Percentiles rank a stretch among this genome's conserved stretches.
These are phyloP conservation scores for Trissolcus brochymenae DNA, from an alignment of 2,888 invertebrate genomes.

Conservation along the genomic window DNA sequence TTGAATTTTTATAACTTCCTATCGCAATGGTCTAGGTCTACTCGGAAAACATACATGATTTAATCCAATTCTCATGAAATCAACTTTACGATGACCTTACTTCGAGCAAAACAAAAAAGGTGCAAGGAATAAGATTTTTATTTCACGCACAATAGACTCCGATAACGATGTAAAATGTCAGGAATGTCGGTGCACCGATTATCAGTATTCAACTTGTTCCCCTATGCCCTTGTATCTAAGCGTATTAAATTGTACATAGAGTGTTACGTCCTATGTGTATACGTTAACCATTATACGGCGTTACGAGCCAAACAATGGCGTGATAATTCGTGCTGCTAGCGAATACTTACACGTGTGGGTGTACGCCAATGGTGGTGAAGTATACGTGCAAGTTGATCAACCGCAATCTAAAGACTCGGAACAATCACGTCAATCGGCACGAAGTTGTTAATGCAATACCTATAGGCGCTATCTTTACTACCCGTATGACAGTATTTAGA, in stretches of 20 bases:
- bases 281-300: slow-evolving; percentile 62
- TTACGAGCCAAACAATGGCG: slow-evolving; percentile 66
- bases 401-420: slow-evolving; percentile 47
- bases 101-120: too few relatives aligned
- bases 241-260: slow-evolving; percentile 48
- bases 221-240: slow-evolving; percentile 33
- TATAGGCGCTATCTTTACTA: slow-evolving; percentile 39
- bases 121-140: slow-evolving; percentile 20
- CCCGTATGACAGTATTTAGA: slow-evolving; percentile 36
- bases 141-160: slow-evolving; percentile 61
- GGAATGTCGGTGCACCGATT: slow-evolving; percentile 62
- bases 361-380: slow-evolving; percentile 24
- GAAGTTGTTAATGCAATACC: slow-evolving; percentile 29
- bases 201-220: slow-evolving; percentile 53
- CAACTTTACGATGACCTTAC: too few relatives aligned
- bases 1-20: too few relatives aligned
- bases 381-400: slow-evolving; percentile 60
- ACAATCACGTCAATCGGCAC: slow-evolving; percentile 54
- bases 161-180: slow-evolving; percentile 62
- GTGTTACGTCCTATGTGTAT: slow-evolving; percentile 39
- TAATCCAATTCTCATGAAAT: too few relatives aligned
- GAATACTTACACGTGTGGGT: slow-evolving; percentile 28
- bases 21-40: too few relatives aligned
- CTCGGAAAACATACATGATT: too few relatives aligned
- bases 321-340: slow-evolving; percentile 65